Evolutionary conservation across 2,113 vertebrate species (phyloP), one percentile per base, ranked within the genome.

Genomic region (Saccopteryx leptura): DNA sequence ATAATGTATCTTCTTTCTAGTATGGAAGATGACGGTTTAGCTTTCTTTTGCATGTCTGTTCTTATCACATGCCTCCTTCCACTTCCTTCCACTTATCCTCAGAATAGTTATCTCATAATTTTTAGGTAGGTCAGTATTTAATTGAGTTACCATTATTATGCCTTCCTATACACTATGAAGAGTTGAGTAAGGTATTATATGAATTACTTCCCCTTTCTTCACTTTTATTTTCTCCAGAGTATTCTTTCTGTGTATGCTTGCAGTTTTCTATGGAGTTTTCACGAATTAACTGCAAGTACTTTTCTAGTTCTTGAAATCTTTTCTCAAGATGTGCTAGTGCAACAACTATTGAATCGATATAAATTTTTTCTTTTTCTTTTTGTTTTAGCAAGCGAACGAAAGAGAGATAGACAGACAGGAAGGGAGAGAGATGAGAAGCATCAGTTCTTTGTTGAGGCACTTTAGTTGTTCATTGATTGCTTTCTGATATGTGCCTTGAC

Each of bases 71-170:
- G 17, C 39, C 18, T 60, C 48, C 23, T 83, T 82, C 69, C 21
- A 69, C 17, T 71, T 76, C n/a, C 10, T 91, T 78, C 71, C 24
- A 28, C 50, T 15, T 26, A 13, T 79, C 23, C 31, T 93, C 21
- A 17, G 83, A 83, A 66, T 72, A 63, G 69, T 71, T 87, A 69
- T 48, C 48, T 88, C 12, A 63, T 65, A 48, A 66, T 85, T 84
- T 63, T 85, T 66, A 76, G 21, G 50, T 90, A 84, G n/a, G 17
- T 95, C n/a, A 95, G 1, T 85, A 74, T 93, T 89, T 90, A 90
- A 7, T 94, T 75, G 9, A 7, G 61, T 50, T 46, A 69, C 54
- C 65, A 61, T 33, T 71, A 56, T 54, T 83, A 61, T 78, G 46
- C 33, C 31, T 95, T 66, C 31, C n/a, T 75, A 68, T 11, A 21